Conservation (phyloP, 2,113 vertebrate genomes). For the Trogon melanurus region DNA sequence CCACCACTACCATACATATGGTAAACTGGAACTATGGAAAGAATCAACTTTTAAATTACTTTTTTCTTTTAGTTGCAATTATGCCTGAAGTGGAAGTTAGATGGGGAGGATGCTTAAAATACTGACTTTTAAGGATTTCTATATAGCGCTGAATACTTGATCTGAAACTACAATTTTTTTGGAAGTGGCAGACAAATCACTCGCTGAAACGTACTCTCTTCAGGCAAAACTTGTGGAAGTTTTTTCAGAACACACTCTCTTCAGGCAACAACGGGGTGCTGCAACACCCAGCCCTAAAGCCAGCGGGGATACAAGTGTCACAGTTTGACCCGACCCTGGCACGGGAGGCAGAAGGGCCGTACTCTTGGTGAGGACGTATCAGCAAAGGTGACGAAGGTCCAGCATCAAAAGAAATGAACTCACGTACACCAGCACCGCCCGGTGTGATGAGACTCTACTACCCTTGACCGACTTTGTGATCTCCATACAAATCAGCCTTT, state of each 20-base stretch:
- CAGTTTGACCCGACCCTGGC: not conserved
- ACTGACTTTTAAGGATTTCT: not conserved
- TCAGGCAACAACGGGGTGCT: not conserved
- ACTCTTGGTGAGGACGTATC: not conserved
- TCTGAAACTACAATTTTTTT: not conserved
- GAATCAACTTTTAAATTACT: not conserved
- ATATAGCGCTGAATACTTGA: not conserved
- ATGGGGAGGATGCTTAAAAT: slow-evolving; percentile 6
- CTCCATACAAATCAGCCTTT: not conserved
- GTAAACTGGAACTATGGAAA: not conserved
- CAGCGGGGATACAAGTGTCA: rapidly evolving
- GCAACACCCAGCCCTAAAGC: not conserved
- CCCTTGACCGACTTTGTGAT: not conserved
- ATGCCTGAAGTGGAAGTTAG: not conserved
- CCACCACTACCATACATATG: not conserved
- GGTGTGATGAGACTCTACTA: not conserved
- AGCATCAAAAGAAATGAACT: not conserved
- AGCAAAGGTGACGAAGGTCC: not conserved
- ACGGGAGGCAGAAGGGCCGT: not conserved
- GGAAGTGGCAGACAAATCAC: not conserved
- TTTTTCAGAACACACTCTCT: not conserved
- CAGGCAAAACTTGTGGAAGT: not conserved
- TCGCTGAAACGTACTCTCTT: not conserved
- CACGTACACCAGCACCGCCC: not conserved
- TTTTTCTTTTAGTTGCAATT: not conserved